Conservation (phyloP, 92 coral and sea anemone genomes). For the Palythoa grandiflora region DNA sequence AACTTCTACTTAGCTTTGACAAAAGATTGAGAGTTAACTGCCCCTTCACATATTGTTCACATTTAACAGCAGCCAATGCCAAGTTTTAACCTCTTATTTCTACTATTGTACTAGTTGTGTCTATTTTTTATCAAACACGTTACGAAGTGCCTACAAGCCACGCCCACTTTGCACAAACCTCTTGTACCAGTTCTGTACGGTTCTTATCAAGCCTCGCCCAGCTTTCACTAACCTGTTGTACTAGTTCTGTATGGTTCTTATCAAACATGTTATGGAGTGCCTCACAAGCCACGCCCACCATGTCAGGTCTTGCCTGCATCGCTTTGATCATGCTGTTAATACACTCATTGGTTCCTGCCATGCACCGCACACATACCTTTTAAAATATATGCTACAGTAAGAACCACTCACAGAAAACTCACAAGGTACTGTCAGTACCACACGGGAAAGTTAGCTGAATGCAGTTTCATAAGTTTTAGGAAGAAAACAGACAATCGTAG, state of each 20-base stretch:
- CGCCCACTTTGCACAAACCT: constrained; percentile 67
- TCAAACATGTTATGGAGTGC: constrained; percentile 93
- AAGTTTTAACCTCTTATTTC: constrained; percentile 50
- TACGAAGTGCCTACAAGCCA: constrained; percentile 44
- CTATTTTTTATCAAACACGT: constrained; percentile 81
- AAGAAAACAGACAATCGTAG: too few species aligned
- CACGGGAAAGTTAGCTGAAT: background rate
- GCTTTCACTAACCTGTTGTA: constrained; percentile 73
- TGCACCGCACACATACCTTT: constrained; percentile 95
- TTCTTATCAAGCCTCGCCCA: constrained; percentile 80
- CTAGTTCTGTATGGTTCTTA: constrained; percentile 90
- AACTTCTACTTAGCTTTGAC: too few species aligned
- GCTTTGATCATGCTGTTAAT: constrained; percentile 90
- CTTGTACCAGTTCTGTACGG: constrained; percentile 85
- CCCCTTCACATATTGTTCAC: too few species aligned
- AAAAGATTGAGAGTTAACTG: too few species aligned
- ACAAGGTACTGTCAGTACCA: background rate
- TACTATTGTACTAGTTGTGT: constrained; percentile 88
- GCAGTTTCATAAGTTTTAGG: too few species aligned
- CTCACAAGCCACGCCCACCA: constrained; percentile 88
- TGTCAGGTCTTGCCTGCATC: constrained; percentile 93
- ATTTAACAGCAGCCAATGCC: background rate
- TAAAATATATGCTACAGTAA: constrained; percentile 1
- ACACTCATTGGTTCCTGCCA: constrained; percentile 89
- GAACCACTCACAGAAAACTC: background rate